Evolutionary conservation across 2,113 vertebrate genomes (phyloP).

Genomic region (Strigops habroptila): DNA sequence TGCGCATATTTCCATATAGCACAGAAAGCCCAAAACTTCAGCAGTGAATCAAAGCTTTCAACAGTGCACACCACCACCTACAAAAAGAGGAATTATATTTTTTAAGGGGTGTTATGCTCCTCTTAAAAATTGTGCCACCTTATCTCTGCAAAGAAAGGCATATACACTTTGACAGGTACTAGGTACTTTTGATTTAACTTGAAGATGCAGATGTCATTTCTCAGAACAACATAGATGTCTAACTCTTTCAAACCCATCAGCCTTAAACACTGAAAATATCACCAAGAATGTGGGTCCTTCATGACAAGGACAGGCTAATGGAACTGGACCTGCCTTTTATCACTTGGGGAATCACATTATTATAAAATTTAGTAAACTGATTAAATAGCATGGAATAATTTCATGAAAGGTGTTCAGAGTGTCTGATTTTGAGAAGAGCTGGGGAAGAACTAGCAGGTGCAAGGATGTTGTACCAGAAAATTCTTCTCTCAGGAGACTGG

Average conservation of each 20-base stretch:
- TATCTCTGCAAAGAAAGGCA: neutral
- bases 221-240: neutral
- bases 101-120: neutral
- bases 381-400: neutral
- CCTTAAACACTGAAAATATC: neutral
- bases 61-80: neutral
- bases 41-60: neutral
- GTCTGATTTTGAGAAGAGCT: neutral
- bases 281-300: neutral
- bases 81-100: neutral
- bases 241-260: neutral
- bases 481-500: neutral
- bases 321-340: neutral
- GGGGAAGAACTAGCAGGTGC: slow-evolving; percentile 26
- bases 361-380: neutral
- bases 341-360: neutral
- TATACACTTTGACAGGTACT: neutral
- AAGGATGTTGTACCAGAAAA: slow-evolving; percentile 21
- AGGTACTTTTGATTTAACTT: neutral
- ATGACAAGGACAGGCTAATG: neutral
- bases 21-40: neutral
- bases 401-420: neutral
- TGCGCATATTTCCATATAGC: neutral
- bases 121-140: neutral
- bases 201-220: neutral